A percentile compares a stretch with the other conserved stretches of the same genome.
Evolutionary conservation across 2,113 vertebrate species (phyloP).

Genomic region (Spermophilus dauricus): DNA sequence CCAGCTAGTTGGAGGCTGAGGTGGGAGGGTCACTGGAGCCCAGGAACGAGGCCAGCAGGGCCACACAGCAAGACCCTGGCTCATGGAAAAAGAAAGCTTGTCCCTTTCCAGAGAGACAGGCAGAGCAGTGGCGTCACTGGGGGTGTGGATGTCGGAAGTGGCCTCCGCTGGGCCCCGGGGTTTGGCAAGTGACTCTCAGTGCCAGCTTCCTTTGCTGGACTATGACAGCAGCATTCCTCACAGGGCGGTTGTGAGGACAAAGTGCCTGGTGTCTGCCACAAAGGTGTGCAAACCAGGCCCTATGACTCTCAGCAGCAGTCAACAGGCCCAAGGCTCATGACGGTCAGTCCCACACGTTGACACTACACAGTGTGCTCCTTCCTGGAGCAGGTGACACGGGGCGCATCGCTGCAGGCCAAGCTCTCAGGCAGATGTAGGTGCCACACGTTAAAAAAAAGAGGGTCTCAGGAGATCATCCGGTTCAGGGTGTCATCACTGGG

Average conservation of each 20-base stretch:
- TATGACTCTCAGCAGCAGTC: background rate
- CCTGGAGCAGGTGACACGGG: too few relatives aligned
- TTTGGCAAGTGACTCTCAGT: background rate
- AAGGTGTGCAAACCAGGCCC: background rate
- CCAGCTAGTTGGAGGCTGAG: too few relatives aligned
- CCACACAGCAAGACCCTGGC: background rate
- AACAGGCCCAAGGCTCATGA: background rate
- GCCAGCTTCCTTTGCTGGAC: background rate
- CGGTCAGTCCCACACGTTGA: too few relatives aligned
- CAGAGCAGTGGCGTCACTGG: accelerated
- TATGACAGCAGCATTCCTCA: background rate
- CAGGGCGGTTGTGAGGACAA: background rate
- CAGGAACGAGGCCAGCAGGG: background rate
- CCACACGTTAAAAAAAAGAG: background rate
- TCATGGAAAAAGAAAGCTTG: background rate
- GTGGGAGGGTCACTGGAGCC: too few relatives aligned
- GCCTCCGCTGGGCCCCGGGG: too few relatives aligned
- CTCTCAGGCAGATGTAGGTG: background rate
- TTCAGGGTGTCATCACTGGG: background rate
- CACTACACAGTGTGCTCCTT: too few relatives aligned
- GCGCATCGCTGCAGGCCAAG: background rate
- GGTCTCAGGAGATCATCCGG: background rate
- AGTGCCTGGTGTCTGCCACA: background rate
- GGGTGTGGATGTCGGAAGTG: background rate
- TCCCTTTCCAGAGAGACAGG: background rate